Conservation (phyloP, 2,113 vertebrate species). For the Clarias batrachus region DNA sequence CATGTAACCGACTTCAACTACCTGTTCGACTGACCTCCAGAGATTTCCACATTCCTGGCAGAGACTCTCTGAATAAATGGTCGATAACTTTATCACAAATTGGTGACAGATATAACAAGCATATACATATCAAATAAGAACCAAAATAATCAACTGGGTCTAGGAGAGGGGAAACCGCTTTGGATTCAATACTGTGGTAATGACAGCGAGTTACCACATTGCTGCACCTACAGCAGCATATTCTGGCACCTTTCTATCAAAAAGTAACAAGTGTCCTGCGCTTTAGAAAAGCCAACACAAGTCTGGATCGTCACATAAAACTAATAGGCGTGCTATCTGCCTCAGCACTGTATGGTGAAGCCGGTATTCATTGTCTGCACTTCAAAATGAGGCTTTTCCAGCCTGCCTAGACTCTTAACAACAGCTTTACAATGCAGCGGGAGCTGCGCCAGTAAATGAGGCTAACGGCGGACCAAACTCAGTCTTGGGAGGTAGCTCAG, state of each 20-base stretch:
- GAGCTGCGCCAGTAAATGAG: constrained; percentile 65
- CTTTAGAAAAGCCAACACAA: constrained; percentile 42
- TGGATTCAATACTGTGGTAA: not conserved
- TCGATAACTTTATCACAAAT: not conserved
- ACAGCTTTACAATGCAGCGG: constrained; percentile 64
- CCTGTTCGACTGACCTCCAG: constrained; percentile 56
- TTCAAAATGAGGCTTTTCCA: constrained; percentile 48
- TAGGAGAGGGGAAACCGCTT: not conserved
- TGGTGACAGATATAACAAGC: not conserved
- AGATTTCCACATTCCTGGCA: constrained; percentile 11
- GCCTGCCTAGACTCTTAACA: constrained; percentile 58
- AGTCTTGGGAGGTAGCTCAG: constrained; percentile 62
- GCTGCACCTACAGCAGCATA: not conserved
- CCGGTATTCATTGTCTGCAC: constrained; percentile 56
- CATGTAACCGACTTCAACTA: constrained; percentile 56
- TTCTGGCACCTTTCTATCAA: constrained; percentile 20
- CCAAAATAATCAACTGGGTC: not conserved
- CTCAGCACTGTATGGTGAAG: constrained; percentile 59
- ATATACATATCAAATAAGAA: constrained; percentile 7
- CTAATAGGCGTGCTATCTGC: constrained; percentile 55
- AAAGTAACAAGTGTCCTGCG: constrained; percentile 20
- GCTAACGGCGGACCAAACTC: constrained; percentile 65
- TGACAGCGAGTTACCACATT: not conserved
- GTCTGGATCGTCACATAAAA: constrained; percentile 63
- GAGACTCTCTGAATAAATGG: not conserved